Evolutionary conservation across 2,113 vertebrate species (phyloP).

Genomic region (Perca schrenkii): DNA sequence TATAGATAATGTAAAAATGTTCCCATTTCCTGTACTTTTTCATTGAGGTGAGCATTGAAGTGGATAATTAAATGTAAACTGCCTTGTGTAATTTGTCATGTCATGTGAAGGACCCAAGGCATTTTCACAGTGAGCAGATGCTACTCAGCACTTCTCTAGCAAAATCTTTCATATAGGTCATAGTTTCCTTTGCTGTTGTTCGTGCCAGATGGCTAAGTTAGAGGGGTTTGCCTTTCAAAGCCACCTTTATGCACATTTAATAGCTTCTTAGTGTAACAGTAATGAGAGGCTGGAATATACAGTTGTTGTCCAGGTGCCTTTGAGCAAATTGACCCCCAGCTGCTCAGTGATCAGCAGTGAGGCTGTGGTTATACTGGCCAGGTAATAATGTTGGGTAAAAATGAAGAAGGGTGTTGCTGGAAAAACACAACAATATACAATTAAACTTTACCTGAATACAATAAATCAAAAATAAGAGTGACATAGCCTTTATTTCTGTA

Average conservation of each 20-base stretch:
- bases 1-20: conserved; percentile 44
- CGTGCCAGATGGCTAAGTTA: conserved; percentile 78
- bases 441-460: not conserved
- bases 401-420: not conserved
- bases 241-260: conserved; percentile 63
- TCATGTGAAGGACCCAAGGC: conserved; percentile 83
- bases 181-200: conserved; percentile 75
- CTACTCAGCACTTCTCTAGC: conserved; percentile 83
- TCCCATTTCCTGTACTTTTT: conserved; percentile 58
- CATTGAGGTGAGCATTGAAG: conserved; percentile 73
- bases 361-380: conserved; percentile 4
- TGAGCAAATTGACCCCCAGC: conserved; percentile 47
- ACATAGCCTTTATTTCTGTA: not conserved
- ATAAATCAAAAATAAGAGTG: not conserved
- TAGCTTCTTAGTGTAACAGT: conserved; percentile 56
- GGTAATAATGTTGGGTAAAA: not conserved
- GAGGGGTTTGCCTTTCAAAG: conserved; percentile 67
- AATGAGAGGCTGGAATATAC: conserved; percentile 47
- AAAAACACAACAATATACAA: not conserved
- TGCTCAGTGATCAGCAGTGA: conserved; percentile 41
- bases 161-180: conserved; percentile 84
- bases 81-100: conserved; percentile 85
- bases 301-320: conserved; percentile 47
- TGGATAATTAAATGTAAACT: conserved; percentile 88
- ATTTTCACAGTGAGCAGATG: conserved; percentile 83